phyloP scores from a whole-genome alignment of 1,140 invertebrate genomes.

The Dendroctonus ponderosae region DNA sequence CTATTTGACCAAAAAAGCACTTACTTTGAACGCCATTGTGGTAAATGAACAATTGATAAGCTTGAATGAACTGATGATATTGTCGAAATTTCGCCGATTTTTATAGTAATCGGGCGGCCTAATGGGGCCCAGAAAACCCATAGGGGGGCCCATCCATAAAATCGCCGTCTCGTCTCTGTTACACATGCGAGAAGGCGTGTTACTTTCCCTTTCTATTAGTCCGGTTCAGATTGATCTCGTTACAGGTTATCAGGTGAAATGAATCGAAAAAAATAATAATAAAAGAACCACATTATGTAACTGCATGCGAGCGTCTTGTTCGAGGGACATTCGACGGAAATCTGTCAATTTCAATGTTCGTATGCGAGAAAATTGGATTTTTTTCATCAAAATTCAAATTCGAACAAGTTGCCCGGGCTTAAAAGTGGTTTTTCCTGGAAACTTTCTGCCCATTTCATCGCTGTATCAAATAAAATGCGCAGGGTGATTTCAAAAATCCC shows the following conservation, averaged over 20 bases:
- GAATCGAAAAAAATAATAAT: constrained; percentile 11
- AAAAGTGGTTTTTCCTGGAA: too few species aligned
- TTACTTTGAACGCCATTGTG: constrained; percentile 41
- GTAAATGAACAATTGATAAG: constrained; percentile 5
- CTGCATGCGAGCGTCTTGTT: constrained; percentile 1
- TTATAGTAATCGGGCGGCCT: constrained; percentile 32
- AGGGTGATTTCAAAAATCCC: too few species aligned
- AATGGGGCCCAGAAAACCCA: not conserved
- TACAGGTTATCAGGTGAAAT: constrained; percentile 16
- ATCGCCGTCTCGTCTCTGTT: constrained; percentile 10
- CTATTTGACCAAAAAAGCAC: constrained; percentile 10
- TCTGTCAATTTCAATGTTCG: not conserved
- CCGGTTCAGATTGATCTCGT: constrained; percentile 4
- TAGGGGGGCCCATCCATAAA: not conserved
- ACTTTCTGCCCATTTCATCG: too few species aligned
- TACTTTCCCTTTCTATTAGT: constrained; percentile 27
- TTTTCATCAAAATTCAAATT: constrained; percentile 25
- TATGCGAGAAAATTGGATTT: constrained; percentile 21
- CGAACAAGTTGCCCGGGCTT: too few species aligned
- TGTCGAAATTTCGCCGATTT: constrained; percentile 24
- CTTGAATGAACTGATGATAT: constrained; percentile 25
- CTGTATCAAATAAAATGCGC: too few species aligned
- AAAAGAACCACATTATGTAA: constrained; percentile 1
- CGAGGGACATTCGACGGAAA: not conserved
- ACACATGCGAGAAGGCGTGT: not conserved